Conservation (phyloP, 2,113 vertebrate genomes). For the Zapus hudsonius region DNA sequence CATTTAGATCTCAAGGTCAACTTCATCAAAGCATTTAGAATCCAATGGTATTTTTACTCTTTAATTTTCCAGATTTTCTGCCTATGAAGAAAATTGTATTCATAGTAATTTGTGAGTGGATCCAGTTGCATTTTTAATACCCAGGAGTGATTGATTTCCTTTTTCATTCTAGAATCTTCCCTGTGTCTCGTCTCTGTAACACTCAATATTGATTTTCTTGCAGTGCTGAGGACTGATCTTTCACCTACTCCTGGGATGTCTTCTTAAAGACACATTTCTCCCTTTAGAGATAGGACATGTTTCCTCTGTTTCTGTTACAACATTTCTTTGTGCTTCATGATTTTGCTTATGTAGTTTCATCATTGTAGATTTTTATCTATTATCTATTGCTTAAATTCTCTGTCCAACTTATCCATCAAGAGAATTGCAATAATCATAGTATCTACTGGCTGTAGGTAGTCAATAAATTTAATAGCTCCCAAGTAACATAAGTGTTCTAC, state of each 20-base stretch:
- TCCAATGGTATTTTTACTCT: background rate
- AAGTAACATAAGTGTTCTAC: background rate
- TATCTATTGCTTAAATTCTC: background rate
- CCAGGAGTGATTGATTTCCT: background rate
- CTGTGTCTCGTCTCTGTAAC: background rate
- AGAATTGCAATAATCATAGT: background rate
- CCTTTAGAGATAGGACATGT: background rate
- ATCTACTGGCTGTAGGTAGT: background rate
- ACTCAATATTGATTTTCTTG: background rate
- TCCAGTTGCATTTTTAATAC: background rate
- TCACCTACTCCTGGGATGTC: background rate
- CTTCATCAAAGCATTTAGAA: background rate
- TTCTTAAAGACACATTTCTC: background rate
- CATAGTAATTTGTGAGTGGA: background rate
- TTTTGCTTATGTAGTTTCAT: background rate
- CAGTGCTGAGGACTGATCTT: background rate
- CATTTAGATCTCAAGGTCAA: background rate
- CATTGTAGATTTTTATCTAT: background rate
- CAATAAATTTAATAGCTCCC: background rate
- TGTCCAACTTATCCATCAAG: background rate
- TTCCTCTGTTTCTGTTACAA: background rate
- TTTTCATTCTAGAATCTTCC: constrained; percentile 4
- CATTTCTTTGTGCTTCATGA: background rate
- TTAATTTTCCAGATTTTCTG: background rate
- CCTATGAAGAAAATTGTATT: background rate